These are phyloP conservation scores for Drosophila mimica DNA, from an alignment of 2,888 invertebrate species.

Conservation along the genomic window DNA sequence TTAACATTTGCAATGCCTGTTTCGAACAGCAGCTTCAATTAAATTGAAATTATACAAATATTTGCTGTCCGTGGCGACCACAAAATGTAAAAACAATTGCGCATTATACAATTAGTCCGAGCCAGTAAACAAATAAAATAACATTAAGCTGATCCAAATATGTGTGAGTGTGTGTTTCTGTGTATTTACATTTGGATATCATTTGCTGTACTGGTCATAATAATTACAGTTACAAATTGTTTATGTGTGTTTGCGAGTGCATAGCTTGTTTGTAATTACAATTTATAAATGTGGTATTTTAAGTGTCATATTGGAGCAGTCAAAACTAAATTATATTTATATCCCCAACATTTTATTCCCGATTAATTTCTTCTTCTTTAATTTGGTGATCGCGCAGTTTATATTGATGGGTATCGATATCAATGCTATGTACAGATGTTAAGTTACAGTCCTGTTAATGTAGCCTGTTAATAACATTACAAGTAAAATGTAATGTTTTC, in stretches of 20 bases:
- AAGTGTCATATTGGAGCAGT: background rate
- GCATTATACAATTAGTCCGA: conserved; percentile 65
- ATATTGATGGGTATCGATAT: background rate
- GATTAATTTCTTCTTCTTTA: background rate
- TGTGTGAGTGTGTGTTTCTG: background rate
- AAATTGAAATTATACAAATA: conserved; percentile 51
- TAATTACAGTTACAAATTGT: conserved; percentile 51
- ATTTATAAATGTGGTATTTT: conserved; percentile 17
- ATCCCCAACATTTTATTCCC: background rate
- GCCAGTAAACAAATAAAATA: conserved; percentile 47
- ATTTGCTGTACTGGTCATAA: conserved; percentile 43
- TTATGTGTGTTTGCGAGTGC: conserved; percentile 7
- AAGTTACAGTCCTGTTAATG: no score
- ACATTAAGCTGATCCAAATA: conserved; percentile 4
- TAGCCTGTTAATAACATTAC: background rate
- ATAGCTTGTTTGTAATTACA: conserved; percentile 40
- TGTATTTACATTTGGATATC: conserved; percentile 25
- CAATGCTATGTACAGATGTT: no score
- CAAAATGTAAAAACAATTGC: conserved; percentile 72
- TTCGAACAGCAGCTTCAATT: conserved; percentile 19
- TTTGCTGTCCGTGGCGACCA: conserved; percentile 36
- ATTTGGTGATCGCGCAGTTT: background rate
- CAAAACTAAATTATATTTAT: background rate
- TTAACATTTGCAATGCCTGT: conserved; percentile 27
- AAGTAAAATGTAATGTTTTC: background rate